Percentiles rank a stretch among this genome's conserved stretches.
Evolutionary conservation across 2,113 vertebrate species (phyloP).

Genomic region (Serilophus lunatus): DNA sequence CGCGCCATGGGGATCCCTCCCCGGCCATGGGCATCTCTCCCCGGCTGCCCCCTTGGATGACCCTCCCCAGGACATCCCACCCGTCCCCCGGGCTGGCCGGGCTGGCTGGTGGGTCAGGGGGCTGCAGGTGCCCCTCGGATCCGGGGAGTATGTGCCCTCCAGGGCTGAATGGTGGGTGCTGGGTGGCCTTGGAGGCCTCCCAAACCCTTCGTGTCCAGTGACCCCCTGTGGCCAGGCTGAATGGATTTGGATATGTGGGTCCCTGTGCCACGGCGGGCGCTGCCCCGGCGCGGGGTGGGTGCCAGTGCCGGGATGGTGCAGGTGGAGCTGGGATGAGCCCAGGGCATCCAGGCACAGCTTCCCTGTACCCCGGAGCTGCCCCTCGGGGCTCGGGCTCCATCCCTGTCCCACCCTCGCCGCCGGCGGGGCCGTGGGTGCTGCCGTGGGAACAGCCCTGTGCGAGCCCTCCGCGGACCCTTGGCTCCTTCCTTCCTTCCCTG

Average conservation of each 20-base stretch:
- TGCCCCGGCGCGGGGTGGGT: too few species aligned
- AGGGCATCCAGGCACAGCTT: neutral
- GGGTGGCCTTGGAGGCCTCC: neutral
- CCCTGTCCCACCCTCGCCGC: neutral
- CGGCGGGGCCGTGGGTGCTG: neutral
- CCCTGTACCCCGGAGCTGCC: neutral
- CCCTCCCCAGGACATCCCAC: neutral
- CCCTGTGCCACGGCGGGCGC: neutral
- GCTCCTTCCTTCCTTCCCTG: neutral
- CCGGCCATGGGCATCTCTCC: neutral
- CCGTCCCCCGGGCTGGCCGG: neutral
- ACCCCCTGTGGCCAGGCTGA: fast-evolving
- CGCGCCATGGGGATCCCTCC: neutral
- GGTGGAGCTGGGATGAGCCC: neutral
- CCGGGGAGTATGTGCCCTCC: fast-evolving
- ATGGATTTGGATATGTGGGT: fast-evolving
- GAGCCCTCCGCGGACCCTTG: too few species aligned
- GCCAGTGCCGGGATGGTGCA: fast-evolving
- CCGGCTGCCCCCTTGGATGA: neutral
- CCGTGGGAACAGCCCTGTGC: neutral
- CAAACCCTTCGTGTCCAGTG: neutral
- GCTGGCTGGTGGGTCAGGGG: neutral
- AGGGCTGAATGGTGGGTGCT: fast-evolving
- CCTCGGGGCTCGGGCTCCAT: neutral
- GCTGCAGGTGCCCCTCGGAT: neutral